Conservation (phyloP, 92 coral and sea anemone genomes). For the Actinostola sp. region DNA sequence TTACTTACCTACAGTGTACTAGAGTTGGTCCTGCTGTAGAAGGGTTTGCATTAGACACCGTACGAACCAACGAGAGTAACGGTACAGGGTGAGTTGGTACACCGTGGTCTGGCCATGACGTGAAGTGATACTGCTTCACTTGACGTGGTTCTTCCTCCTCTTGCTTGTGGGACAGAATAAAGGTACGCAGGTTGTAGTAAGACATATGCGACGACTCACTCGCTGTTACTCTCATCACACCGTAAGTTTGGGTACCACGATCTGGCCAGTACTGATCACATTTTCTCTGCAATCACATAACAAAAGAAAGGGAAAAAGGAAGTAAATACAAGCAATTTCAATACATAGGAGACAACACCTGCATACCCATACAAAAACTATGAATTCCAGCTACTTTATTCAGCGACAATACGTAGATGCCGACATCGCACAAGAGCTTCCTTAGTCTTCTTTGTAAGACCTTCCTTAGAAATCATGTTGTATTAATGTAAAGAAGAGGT, state of each 20-base stretch:
- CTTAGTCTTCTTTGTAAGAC: too few species aligned
- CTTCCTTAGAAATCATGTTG: too few species aligned
- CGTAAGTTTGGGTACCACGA: slow-evolving; percentile 73
- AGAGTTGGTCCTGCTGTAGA: slow-evolving; percentile 79
- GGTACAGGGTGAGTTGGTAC: slow-evolving; percentile 97
- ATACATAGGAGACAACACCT: neutral
- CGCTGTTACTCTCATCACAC: slow-evolving; percentile 65
- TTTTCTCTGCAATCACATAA: slow-evolving; percentile 69
- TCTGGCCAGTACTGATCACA: slow-evolving; percentile 96
- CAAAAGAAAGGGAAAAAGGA: too few species aligned
- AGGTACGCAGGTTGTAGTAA: slow-evolving; percentile 69
- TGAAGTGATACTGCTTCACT: slow-evolving; percentile 88
- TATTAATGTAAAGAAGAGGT: too few species aligned
- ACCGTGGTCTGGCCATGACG: slow-evolving; percentile 99
- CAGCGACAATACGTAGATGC: too few species aligned
- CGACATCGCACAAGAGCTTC: too few species aligned
- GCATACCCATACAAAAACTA: too few species aligned
- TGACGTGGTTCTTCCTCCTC: slow-evolving; percentile 78
- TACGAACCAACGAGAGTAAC: slow-evolving; percentile 84
- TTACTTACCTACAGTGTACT: slow-evolving; percentile 71
- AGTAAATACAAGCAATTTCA: neutral
- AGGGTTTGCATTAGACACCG: slow-evolving; percentile 67
- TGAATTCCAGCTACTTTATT: too few species aligned
- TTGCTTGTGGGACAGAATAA: slow-evolving; percentile 61
- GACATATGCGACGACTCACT: slow-evolving; percentile 87